Conservation (phyloP, 2,888 invertebrate species). For the Uropetala carovei region DNA sequence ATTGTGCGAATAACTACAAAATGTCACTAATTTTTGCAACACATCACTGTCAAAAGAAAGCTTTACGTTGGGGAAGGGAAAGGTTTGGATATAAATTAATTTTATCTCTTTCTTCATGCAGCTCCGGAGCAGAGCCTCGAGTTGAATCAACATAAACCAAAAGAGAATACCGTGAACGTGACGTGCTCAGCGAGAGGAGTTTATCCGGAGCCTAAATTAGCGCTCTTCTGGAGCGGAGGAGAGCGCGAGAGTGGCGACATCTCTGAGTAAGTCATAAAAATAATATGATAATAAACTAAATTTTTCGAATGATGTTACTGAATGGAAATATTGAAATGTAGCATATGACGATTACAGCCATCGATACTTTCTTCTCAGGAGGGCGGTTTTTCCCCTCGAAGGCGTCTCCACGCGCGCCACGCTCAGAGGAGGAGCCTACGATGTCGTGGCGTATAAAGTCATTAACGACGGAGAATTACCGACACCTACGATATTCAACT, state of each 20-base stretch:
- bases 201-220: slow-evolving; percentile 74
- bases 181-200: slow-evolving; percentile 75
- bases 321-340: neutral
- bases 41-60: too few relatives aligned
- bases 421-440: slow-evolving; percentile 65
- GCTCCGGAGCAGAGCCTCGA: slow-evolving; percentile 50
- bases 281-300: too few relatives aligned
- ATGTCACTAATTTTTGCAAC: too few relatives aligned
- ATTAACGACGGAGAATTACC: slow-evolving; percentile 70
- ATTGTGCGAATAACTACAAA: too few relatives aligned
- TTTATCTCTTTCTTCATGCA: neutral
- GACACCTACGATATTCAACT: slow-evolving; percentile 73
- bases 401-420: slow-evolving; percentile 67
- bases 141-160: slow-evolving; percentile 15
- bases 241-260: slow-evolving; percentile 13
- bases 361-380: neutral
- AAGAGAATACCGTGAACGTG: slow-evolving; percentile 72
- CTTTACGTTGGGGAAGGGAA: too few relatives aligned
- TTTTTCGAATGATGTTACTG: too few relatives aligned
- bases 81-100: too few relatives aligned
- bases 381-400: neutral
- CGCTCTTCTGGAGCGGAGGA: slow-evolving; percentile 71
- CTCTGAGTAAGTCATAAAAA: neutral
- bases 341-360: neutral
- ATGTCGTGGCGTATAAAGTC: slow-evolving; percentile 69